Evolutionary conservation across 2,888 invertebrate genomes (phyloP).

Genomic region (Caradrina kadenii): DNA sequence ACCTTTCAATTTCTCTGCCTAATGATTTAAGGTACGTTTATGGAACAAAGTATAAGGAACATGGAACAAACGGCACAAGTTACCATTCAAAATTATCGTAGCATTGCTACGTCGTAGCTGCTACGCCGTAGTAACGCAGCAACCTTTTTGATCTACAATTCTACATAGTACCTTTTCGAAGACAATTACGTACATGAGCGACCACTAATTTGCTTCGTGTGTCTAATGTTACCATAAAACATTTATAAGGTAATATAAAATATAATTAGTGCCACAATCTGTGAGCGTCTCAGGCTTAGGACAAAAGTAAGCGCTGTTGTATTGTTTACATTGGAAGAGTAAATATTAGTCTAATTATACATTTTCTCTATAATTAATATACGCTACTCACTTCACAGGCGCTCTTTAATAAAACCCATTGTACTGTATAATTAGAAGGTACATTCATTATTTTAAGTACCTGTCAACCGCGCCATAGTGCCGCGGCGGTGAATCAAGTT

Average conservation of each 20-base stretch:
- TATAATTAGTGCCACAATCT: constrained; percentile 25
- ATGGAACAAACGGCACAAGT: background rate
- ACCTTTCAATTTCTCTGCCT: background rate
- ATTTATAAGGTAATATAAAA: constrained; percentile 28
- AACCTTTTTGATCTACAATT: background rate
- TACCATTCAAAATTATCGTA: background rate
- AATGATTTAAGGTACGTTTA: background rate
- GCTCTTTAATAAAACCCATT: constrained; percentile 65
- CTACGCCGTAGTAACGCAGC: constrained; percentile 46
- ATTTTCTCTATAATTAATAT: constrained; percentile 62
- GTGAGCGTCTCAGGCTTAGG: background rate
- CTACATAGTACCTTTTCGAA: background rate
- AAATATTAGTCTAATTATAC: constrained; percentile 57
- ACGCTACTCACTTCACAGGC: constrained; percentile 53
- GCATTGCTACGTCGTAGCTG: constrained; percentile 18
- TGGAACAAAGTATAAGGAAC: background rate
- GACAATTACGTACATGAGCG: background rate
- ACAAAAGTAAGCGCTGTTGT: constrained; percentile 22
- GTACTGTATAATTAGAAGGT: constrained; percentile 64
- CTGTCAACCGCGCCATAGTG: constrained; percentile 59
- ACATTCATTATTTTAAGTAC: constrained; percentile 67
- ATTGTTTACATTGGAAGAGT: constrained; percentile 41
- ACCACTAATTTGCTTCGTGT: constrained; percentile 1
- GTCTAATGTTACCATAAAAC: constrained; percentile 1
- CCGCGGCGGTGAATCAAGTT: constrained; percentile 38